Evolutionary conservation across 2,113 vertebrate species (phyloP).

Genomic region (Spea bombifrons): DNA sequence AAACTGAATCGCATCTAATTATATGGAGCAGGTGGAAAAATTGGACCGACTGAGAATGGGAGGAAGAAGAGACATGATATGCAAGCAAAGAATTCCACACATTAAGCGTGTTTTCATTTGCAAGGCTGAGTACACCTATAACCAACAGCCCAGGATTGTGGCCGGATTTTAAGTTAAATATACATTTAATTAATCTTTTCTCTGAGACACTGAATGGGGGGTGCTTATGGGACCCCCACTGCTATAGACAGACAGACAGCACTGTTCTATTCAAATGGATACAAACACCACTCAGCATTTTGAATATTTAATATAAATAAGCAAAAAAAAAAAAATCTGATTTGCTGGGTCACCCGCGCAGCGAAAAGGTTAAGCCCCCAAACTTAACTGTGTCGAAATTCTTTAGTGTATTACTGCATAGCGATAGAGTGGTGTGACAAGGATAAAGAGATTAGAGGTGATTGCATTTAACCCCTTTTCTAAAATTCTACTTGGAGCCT

Average conservation of each 20-base stretch:
- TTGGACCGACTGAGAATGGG: too few relatives aligned
- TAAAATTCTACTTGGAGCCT: slow-evolving; percentile 51
- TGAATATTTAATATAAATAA: neutral
- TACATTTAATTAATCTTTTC: too few relatives aligned
- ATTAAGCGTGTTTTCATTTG: too few relatives aligned
- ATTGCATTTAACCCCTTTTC: slow-evolving; percentile 65
- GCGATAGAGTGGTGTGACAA: slow-evolving; percentile 70
- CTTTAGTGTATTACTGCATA: slow-evolving; percentile 77
- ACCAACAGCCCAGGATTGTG: too few relatives aligned
- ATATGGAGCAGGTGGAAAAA: too few relatives aligned
- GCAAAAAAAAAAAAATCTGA: neutral
- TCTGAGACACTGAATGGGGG: too few relatives aligned
- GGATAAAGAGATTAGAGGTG: slow-evolving; percentile 73
- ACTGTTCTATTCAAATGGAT: neutral
- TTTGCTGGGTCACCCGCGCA: slow-evolving; percentile 43
- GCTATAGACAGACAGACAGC: neutral
- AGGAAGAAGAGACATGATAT: too few relatives aligned
- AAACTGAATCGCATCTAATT: too few relatives aligned
- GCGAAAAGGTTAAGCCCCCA: slow-evolving; percentile 52
- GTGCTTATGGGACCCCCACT: too few relatives aligned
- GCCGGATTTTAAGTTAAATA: too few relatives aligned
- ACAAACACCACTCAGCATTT: neutral
- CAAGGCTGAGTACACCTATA: too few relatives aligned
- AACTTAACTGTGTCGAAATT: slow-evolving; percentile 67
- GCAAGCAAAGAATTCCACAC: too few relatives aligned